These are phyloP conservation scores for Craterocephalus amniculus DNA, from an alignment of 2,797 vertebrate species.

Conservation along the genomic window DNA sequence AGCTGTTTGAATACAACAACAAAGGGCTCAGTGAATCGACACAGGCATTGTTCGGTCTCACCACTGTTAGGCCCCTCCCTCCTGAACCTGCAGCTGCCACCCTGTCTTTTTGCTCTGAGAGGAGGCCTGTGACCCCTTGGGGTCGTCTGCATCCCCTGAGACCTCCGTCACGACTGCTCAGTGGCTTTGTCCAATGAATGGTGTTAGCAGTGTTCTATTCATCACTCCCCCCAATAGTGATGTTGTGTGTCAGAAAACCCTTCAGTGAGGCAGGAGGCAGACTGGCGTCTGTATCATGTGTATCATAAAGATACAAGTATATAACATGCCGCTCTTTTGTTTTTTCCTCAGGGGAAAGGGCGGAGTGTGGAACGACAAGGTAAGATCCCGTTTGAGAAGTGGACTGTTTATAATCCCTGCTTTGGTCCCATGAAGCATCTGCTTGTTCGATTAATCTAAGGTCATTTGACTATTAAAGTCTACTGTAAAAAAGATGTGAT, in stretches of 20 bases:
- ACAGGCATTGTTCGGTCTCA: slow-evolving; percentile 72
- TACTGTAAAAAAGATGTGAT: neutral
- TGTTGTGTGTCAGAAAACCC: slow-evolving; percentile 65
- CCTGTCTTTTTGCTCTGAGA: slow-evolving; percentile 49
- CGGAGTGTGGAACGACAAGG: slow-evolving; percentile 97
- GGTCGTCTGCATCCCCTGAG: slow-evolving; percentile 59
- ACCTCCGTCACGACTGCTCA: slow-evolving; percentile 67
- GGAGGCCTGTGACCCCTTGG: slow-evolving; percentile 57
- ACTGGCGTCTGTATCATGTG: slow-evolving; percentile 52
- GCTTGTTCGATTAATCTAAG: slow-evolving; percentile 1
- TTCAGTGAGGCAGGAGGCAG: slow-evolving; percentile 44
- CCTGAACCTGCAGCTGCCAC: slow-evolving; percentile 42
- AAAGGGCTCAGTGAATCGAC: slow-evolving; percentile 76
- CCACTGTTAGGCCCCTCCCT: slow-evolving; percentile 53
- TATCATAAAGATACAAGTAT: slow-evolving; percentile 45
- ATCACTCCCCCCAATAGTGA: slow-evolving; percentile 67
- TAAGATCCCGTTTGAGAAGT: slow-evolving; percentile 74
- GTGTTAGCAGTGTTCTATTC: slow-evolving; percentile 69
- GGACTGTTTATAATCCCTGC: slow-evolving; percentile 22
- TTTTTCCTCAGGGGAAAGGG: slow-evolving; percentile 90
- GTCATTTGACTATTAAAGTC: neutral
- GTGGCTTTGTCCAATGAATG: slow-evolving; percentile 69
- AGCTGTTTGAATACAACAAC: slow-evolving; percentile 54
- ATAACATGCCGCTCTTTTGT: slow-evolving; percentile 58
- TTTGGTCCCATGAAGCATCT: slow-evolving; percentile 23